Evolutionary conservation across 2,888 invertebrate genomes (phyloP), one percentile per base, ranked within the genome.

Genomic region (Aphidius colemani): DNA sequence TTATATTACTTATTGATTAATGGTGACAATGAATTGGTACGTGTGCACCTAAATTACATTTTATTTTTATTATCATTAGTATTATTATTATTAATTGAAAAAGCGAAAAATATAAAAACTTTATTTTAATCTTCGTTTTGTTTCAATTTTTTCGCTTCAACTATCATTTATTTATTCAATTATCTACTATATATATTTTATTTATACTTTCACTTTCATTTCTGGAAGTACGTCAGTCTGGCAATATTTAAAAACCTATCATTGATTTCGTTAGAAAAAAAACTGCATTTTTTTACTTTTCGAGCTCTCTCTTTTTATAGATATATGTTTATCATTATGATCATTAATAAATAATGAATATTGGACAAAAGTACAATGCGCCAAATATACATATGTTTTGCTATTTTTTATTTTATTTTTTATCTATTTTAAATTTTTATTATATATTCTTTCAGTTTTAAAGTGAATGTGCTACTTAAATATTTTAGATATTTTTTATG

Each of bases 181-280:
- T 53, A 30, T 53, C 51, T 7, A n/a, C n/a, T 56, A 13, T 11
- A 40, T 13, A 40, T 7, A 45, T 53, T 61, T 61, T 45, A 50
- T 59, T 46, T 46, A 57, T 64, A 60, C 59, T 64, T 64, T 64
- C 64, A 64, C 63, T 51, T 58, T 46, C 48, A 59, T 57, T 53
- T 49, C 59, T 48, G 63, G 63, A 59, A 63, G 63, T 63, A 53
- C 48, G 46, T 63, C 63, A 63, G 63, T 63, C 63, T 63, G 59
- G 59, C 63, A 63, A 59, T 59, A 59, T 63, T 59, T 57, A 56
- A 59, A 46, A 57, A 46, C 55, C 63, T 63, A 59, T 53, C 18
- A 59, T 63, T 59, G 59, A 53, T 59, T 53, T 59, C 59, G 53
- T 49, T 51, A n/a, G 11, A 53, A 40, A 40, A 30, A 57, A 57